Conservation (phyloP, 2,888 invertebrate species). For the Aromia moschata region DNA sequence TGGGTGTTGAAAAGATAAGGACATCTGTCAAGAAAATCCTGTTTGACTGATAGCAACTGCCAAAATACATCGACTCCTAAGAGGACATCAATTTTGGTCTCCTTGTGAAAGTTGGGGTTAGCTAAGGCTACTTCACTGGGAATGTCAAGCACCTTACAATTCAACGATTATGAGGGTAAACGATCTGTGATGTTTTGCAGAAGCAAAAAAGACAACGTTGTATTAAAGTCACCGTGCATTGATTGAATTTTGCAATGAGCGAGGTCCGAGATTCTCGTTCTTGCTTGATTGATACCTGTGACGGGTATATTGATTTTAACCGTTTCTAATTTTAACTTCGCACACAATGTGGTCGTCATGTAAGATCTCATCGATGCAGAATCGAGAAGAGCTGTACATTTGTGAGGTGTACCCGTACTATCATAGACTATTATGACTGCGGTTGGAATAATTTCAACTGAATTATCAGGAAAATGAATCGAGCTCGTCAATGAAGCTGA, state of each 20-base stretch:
- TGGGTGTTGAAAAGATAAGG: constrained; percentile 6
- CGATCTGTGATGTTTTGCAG: constrained; percentile 3
- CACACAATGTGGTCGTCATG: constrained; percentile 5
- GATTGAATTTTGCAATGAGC: constrained; percentile 1
- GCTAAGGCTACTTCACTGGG: neutral
- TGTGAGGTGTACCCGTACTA: too few relatives aligned
- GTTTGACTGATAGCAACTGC: neutral
- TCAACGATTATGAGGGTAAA: neutral
- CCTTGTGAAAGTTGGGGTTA: constrained; percentile 4
- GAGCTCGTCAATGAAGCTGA: neutral
- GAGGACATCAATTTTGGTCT: constrained; percentile 1
- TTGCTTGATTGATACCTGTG: constrained; percentile 1
- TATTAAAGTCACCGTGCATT: neutral
- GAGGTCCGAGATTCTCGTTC: neutral
- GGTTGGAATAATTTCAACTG: neutral
- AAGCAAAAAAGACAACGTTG: constrained; percentile 2
- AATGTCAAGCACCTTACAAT: neutral
- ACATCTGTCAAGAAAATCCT: neutral
- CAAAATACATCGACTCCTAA: constrained; percentile 3
- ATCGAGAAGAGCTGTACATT: constrained; percentile 3
- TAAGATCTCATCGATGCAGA: too few relatives aligned
- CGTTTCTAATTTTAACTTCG: constrained; percentile 4
- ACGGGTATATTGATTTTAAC: constrained; percentile 1
- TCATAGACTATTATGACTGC: neutral
- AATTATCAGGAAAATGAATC: neutral